Evolutionary conservation across 2,113 vertebrate genomes (phyloP), one percentile per base, ranked within the genome.

Genomic region (Orycteropus afer): DNA sequence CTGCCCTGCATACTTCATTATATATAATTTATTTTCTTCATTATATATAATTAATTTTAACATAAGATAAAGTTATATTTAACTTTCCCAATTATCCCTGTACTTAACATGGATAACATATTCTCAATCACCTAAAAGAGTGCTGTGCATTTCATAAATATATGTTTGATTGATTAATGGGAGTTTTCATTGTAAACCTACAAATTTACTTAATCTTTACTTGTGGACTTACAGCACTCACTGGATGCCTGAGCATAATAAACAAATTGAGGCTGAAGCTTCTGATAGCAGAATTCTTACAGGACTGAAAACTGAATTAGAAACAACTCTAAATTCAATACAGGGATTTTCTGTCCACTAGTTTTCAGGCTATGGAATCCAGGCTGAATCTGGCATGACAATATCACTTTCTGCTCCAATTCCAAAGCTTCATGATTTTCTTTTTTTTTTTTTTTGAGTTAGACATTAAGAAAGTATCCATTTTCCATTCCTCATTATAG

Each of bases 361-460:
- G 4, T 29, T 74, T 86, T 91, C 45, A 71, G 27, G 3, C 34
- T 69, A 77, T 4, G 13, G 10, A 83, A 69, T 3, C 29, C 25
- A 40, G 22, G n/a, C 45, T 78, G 71, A 20, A 65, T 73, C 71
- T 94, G 9, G 65, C n/a, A 37, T 34, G 77, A n/a, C n/a, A n/a
- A n/a, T n/a, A 20, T 51, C 49, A 42, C 12, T 84, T 94, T 93
- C 86, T 82, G 27, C 45, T 95, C 32, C 23, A 86, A 42, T 90
- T 76, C 18, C 77, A 29, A n/a, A n/a, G n/a, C n/a, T n/a, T n/a
- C 45, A 3, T 47, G 20, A 7, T 40, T 59, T 51, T 3, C 57
- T 25, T 3, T 63, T n/a, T n/a, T n/a, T n/a, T n/a, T n/a, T n/a
- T n/a, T n/a, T n/a, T n/a, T n/a, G 20, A n/a, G 45, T 49, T 37